Base-by-base conservation (phyloP, 2,113 vertebrate genomes). In the Campylomormyrus numenius region DNA sequence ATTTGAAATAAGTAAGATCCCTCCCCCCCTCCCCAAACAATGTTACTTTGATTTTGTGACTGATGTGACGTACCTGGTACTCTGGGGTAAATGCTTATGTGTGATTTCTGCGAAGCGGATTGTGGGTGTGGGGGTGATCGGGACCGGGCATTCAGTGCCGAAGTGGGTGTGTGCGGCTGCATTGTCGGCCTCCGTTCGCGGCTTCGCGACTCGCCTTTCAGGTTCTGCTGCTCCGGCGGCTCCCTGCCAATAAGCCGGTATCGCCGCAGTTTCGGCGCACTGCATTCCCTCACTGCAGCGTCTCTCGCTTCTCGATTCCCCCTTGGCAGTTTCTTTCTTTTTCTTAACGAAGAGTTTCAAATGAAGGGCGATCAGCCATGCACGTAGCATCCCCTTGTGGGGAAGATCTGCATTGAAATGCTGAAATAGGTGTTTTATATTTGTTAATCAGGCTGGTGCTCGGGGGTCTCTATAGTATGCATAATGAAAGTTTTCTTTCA, bases 151-250 rank as follows among this genome's bases (percentile, higher is more conserved):
- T 62, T 62, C 24, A 62, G 24, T n/a, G 21, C 56, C 21, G 24
- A n/a, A n/a, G 56, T 62, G 56, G 56, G 56, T 24, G 56, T n/a
- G 66, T 74, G 27, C 66, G 10, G 66, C 74, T 11, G 70, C 74
- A 27, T 70, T 70, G 62, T 70, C n/a, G n/a, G n/a, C 62, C 62
- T 70, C n/a, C 1, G 8, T 19, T 80, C 11, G 35, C 13, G 13
- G 8, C 39, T 85, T 42, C 21, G 24, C 2, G 90, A 91, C 94
- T 95, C 90, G 80, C 93, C 87, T 90, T 95, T 39, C 96, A 92
- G 95, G 96, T 96, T 96, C 92, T 93, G 90, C 94, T 91, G 94
- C 95, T 93, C 88, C 17, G 52, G 85, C 94, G 93, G 90, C 95
- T 96, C 95, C 95, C 94, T 94, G 92, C 94, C 92, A 88, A 91